Base-by-base conservation (phyloP, 2,888 invertebrate species). In the Pollenia angustigena region DNA sequence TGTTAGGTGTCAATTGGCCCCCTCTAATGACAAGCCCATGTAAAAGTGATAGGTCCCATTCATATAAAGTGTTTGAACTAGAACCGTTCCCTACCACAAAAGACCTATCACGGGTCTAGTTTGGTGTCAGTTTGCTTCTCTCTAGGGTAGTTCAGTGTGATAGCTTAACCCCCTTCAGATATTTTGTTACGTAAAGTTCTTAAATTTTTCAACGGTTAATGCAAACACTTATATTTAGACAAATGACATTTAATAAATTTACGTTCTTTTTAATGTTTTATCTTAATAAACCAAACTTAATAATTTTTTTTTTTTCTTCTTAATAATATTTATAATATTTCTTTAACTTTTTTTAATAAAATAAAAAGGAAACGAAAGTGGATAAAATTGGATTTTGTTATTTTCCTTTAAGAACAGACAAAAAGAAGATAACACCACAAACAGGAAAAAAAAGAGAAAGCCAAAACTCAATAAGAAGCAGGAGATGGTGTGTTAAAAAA, bases 401-500 rank as follows among this genome's bases (percentile, higher is more conserved):
- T 23, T n/a, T 9, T 50, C 12, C 23, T 23, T 9, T 48, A 8
- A 32, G 32, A 32, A 32, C 32, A 6, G 32, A 32, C 14, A 40
- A 40, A 42, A 32, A 32, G 9, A 68, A 68, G 14, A 23, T 2
- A 12, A 66, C 6, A 14, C 0, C 7, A 4, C 46, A 40, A 56
- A 18, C n/a, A 14, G n/a, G 14, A 69, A 40, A 32, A 10, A 11
- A 8, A 32, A 52, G 52, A 11, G 4, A 4, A n/a, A 40, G 2
- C 50, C 50, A 68, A 56, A 14, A 4, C 32, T 14, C n/a, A 23
- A 58, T 12, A 44, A 64, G 12, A 76, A 76, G 56, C 76, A 64
- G 54, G 46, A 76, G 16, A 66, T 66, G n/a, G 52, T 23, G 56
- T 76, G 44, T 66, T 66, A 66, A 66, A 66, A 64, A 76, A 66